Evolutionary conservation across 2,113 vertebrate genomes (phyloP).

Genomic region (Muntiacus reevesi): DNA sequence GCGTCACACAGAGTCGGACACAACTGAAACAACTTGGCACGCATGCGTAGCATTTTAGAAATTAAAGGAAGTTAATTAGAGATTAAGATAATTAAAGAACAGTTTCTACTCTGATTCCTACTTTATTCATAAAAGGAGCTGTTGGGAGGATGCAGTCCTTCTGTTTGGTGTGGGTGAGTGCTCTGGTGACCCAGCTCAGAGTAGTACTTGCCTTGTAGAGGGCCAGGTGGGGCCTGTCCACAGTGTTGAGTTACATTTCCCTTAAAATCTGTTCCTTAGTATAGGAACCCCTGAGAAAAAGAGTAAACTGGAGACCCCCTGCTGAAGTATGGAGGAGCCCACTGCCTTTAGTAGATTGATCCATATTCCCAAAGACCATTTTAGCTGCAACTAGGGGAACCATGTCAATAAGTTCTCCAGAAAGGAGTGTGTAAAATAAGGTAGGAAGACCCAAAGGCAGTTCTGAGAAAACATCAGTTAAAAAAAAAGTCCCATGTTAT

Average conservation of each 20-base stretch:
- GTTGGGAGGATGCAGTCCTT: background rate
- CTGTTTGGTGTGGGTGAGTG: background rate
- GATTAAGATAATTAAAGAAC: slow-evolving; percentile 1
- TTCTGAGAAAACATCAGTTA: background rate
- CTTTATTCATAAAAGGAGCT: background rate
- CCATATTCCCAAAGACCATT: background rate
- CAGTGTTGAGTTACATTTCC: background rate
- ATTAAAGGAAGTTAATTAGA: slow-evolving; percentile 10
- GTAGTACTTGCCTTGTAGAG: background rate
- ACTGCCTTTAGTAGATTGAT: background rate
- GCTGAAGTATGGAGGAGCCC: background rate
- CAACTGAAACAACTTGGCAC: background rate
- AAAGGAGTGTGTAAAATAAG: background rate
- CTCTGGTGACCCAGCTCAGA: background rate
- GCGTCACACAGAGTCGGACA: background rate
- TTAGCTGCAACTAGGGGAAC: background rate
- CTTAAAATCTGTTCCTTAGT: background rate
- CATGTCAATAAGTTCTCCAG: background rate
- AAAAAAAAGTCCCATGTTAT: background rate
- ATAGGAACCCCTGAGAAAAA: background rate
- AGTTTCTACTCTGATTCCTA: background rate
- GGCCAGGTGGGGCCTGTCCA: background rate
- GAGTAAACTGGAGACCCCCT: background rate
- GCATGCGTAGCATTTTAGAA: background rate
- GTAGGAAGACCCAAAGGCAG: background rate